Percentiles rank a stretch among this genome's conserved stretches.
These are phyloP conservation scores for Ptyas mucosa DNA, from an alignment of 2,113 vertebrate genomes.

Conservation along the genomic window DNA sequence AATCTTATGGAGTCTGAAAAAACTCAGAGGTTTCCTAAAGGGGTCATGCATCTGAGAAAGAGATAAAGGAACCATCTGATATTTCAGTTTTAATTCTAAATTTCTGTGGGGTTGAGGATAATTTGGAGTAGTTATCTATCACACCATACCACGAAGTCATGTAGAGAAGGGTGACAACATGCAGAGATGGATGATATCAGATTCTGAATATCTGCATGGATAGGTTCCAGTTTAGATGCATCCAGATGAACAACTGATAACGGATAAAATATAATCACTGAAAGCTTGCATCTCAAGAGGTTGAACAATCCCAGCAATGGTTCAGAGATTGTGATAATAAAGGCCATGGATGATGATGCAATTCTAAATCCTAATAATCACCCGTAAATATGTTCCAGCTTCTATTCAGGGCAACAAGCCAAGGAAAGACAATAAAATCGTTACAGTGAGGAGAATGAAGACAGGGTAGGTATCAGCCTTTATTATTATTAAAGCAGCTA, in stretches of 20 bases:
- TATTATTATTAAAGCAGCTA: background rate
- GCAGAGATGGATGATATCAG: background rate
- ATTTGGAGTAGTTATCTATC: background rate
- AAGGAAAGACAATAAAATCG: background rate
- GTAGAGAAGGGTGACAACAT: background rate
- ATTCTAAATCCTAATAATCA: background rate
- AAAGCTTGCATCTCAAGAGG: background rate
- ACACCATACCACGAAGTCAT: background rate
- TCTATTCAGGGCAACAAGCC: background rate
- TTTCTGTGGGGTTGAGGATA: background rate
- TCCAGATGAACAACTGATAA: background rate
- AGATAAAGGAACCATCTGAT: background rate
- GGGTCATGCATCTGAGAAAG: background rate
- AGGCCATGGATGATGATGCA: background rate
- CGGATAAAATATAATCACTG: background rate
- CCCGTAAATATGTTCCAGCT: background rate
- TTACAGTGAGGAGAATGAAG: background rate
- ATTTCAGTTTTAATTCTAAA: background rate
- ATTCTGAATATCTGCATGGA: background rate
- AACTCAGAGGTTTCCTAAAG: background rate
- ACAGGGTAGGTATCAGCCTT: background rate
- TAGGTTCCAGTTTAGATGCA: background rate
- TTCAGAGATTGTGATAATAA: background rate
- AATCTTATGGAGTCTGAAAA: background rate
- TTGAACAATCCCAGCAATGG: background rate